Conservation (phyloP, 2,888 invertebrate species). For the Polyommatus iphigenia region DNA sequence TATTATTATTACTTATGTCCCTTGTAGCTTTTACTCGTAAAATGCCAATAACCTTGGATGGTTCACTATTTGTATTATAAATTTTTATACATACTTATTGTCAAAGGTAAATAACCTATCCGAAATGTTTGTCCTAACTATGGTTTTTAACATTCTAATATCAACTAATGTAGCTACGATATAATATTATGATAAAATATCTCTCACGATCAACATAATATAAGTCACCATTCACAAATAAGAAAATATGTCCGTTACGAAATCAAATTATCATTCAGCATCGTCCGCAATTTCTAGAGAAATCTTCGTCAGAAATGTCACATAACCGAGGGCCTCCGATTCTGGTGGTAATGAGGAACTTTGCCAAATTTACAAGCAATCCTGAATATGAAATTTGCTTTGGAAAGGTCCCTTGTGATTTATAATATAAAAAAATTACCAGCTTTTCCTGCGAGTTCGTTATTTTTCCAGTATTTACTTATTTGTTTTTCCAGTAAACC, state of each 20-base stretch:
- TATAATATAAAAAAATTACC: neutral
- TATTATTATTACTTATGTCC: no score
- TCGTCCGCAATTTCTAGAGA: constrained; percentile 20
- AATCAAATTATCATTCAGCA: constrained; percentile 25
- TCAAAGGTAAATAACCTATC: no score
- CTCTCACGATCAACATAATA: neutral
- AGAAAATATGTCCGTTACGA: constrained; percentile 3
- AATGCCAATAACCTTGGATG: no score
- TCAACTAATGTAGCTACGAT: neutral
- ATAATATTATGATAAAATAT: neutral
- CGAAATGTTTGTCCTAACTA: neutral
- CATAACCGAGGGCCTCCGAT: constrained; percentile 43
- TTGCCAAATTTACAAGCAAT: constrained; percentile 27
- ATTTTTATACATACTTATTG: no score
- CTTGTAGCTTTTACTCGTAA: no score
- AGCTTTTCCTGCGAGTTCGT: neutral
- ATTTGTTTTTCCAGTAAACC: neutral
- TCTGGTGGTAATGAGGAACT: constrained; percentile 38
- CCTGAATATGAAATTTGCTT: constrained; percentile 23
- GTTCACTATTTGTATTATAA: no score
- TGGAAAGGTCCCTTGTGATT: neutral
- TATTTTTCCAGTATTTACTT: neutral
- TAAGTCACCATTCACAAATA: neutral
- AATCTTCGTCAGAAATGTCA: constrained; percentile 47
- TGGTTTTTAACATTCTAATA: neutral